Conservation (phyloP, 2,888 invertebrate genomes). For the Punctoribates punctum region DNA sequence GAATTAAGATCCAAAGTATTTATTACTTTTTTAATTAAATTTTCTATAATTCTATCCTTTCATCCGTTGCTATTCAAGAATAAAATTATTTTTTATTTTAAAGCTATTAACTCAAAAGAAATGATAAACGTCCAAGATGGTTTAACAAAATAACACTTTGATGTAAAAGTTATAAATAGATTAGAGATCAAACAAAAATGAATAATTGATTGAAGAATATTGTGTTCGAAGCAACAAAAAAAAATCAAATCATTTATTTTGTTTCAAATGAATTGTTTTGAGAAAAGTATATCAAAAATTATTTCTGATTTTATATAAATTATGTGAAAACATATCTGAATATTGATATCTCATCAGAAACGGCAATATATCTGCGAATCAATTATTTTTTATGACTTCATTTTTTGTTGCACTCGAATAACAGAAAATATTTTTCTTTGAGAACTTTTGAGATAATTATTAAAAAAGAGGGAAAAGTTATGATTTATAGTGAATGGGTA, state of each 20-base stretch:
- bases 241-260: neutral
- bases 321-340: neutral
- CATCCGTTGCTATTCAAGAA: too few relatives aligned
- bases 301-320: neutral
- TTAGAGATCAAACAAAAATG: too few relatives aligned
- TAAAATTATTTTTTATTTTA: too few relatives aligned
- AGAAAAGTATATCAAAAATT: neutral
- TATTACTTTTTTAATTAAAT: too few relatives aligned
- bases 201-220: too few relatives aligned
- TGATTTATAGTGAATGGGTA: slow-evolving; percentile 23
- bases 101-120: too few relatives aligned
- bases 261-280: neutral
- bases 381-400: slow-evolving; percentile 2
- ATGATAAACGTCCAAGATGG: too few relatives aligned
- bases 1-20: too few relatives aligned
- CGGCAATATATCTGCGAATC: neutral
- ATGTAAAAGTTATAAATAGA: too few relatives aligned
- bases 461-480: neutral
- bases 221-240: neutral
- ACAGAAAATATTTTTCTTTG: neutral
- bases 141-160: too few relatives aligned
- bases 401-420: neutral
- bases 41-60: too few relatives aligned
- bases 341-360: slow-evolving; percentile 17
- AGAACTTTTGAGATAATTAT: neutral